Conservation (phyloP, 2,888 invertebrate genomes). For the Myathropa florea region DNA sequence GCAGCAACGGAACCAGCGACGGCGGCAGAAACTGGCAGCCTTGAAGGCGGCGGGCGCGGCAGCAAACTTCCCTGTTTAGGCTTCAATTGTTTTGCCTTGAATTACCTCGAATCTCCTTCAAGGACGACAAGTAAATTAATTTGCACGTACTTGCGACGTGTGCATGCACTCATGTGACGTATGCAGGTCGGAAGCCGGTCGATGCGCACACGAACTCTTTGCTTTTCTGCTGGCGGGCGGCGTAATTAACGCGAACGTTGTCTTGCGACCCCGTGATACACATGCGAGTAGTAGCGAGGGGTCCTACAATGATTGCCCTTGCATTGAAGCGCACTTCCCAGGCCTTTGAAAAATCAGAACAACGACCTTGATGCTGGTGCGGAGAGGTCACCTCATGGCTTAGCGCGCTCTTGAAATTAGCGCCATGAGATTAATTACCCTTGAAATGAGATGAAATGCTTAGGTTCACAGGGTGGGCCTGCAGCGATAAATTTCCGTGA, state of each 20-base stretch:
- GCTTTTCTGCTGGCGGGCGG: not conserved
- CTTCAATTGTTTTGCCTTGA: constrained; percentile 51
- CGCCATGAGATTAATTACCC: constrained; percentile 60
- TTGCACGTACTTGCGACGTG: constrained; percentile 63
- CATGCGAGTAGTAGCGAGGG: constrained; percentile 5
- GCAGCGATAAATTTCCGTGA: not conserved
- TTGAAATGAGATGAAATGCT: constrained; percentile 16
- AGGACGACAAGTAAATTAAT: constrained; percentile 65
- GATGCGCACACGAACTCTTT: constrained; percentile 4
- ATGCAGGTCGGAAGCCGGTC: constrained; percentile 53
- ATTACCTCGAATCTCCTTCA: constrained; percentile 47
- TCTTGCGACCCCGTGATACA: constrained; percentile 7
- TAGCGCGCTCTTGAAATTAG: constrained; percentile 60
- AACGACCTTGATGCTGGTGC: constrained; percentile 40
- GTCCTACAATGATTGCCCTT: too few relatives aligned
- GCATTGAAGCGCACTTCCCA: constrained; percentile 22
- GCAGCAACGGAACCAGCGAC: not conserved
- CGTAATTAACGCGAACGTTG: constrained; percentile 52
- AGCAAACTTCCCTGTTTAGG: constrained; percentile 53
- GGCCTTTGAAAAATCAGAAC: constrained; percentile 25
- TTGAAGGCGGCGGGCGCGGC: not conserved
- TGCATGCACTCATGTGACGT: constrained; percentile 64
- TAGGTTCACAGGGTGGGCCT: not conserved
- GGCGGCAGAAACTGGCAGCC: not conserved
- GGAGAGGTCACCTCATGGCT: constrained; percentile 36